Evolutionary conservation across 2,888 invertebrate genomes (phyloP), one percentile per base, ranked within the genome.

Genomic region (Trissoscelio sp.): DNA sequence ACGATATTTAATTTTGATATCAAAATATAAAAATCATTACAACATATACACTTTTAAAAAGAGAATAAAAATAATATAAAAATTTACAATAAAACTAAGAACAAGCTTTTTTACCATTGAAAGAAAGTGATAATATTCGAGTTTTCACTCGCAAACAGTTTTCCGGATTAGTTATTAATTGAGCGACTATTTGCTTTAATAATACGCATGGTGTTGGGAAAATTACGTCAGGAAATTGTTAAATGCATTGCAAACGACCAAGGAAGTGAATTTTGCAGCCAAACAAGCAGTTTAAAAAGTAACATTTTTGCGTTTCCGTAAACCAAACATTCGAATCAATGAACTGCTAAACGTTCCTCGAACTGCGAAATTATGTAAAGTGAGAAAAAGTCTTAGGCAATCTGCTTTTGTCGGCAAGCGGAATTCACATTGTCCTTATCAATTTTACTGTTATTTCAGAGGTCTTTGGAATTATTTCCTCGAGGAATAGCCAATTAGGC

Each of bases 181-280:
- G 48, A 39, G 11, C 34, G 42, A 39, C 39, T 72, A 72, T 58
- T 72, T 60, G 14, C 51, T 12, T 60, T 72, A 72, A 58, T 72
- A 39, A 72, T 60, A 37, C 28, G 31, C 18, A 60, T 31, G 31
- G 39, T n/a, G 20, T 37, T 24, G 12, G 31, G 34, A 46, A 57
- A 58, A 46, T 70, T 57, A 46, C 5, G 57, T 12, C 58, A 58
- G 57, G 28, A 64, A 64, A 48, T 37, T 48, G 34, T 46, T 48
- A 48, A 64, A 34, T n/a, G 64, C 20, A 48, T 69, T 46, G 24
- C 22, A 34, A 70, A 58, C 46, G 57, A 31, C 12, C 28, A 12
- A 46, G 70, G 70, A 70, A 58, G 14, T 34, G 44, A 44, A 42
- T 60, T 60, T 60, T 44, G 12, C 20, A 28, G 18, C 28, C 12